A percentile compares a stretch with the other conserved stretches of the same genome.
Conservation (phyloP, 2,113 vertebrate genomes). For the Ploceus nigricollis region DNA sequence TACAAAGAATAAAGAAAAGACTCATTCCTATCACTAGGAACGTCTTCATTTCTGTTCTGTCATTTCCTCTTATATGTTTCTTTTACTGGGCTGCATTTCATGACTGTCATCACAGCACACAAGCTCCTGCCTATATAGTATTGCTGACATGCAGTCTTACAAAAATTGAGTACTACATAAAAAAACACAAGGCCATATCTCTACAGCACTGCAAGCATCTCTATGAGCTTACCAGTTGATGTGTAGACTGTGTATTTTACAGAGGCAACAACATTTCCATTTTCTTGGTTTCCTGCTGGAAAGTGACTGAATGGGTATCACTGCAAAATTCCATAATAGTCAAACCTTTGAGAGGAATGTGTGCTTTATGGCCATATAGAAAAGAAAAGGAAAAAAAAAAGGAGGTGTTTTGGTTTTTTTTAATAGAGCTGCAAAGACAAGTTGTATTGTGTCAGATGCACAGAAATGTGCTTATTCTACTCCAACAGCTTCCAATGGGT, state of each 20-base stretch:
- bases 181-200: neutral
- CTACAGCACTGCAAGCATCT: neutral
- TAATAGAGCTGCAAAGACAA: neutral
- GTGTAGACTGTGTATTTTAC: slow-evolving; percentile 65
- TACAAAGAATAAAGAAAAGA: neutral
- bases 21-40: neutral
- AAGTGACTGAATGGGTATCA: slow-evolving; percentile 29
- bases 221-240: slow-evolving; percentile 47
- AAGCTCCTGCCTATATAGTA: neutral
- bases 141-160: neutral
- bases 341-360: slow-evolving; percentile 48
- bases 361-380: slow-evolving; percentile 27
- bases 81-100: slow-evolving; percentile 6
- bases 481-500: neutral
- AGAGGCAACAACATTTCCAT: slow-evolving; percentile 53
- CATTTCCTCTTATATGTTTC: neutral
- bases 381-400: neutral
- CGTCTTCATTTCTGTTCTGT: neutral
- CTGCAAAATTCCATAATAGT: slow-evolving; percentile 50
- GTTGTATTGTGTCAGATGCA: neutral
- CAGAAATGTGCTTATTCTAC: neutral
- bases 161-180: neutral
- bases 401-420: neutral
- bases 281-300: slow-evolving; percentile 56
- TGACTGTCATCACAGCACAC: neutral